These are phyloP conservation scores for Homalodisca vitripennis DNA, from an alignment of 1,140 invertebrate genomes.

Conservation along the genomic window DNA sequence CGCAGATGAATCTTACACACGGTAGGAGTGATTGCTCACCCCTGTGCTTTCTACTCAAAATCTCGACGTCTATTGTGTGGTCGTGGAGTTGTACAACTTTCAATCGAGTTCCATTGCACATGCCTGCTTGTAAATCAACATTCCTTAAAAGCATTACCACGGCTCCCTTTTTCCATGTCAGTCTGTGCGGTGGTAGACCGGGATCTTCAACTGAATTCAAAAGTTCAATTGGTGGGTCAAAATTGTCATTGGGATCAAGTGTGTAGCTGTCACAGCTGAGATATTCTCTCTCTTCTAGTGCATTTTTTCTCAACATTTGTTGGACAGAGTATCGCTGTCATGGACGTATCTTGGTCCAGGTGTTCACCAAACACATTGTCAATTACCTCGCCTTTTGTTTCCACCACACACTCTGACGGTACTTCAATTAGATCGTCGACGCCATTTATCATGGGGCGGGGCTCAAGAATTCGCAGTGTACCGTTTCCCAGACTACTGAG, in stretches of 20 bases:
- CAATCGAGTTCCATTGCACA: not conserved
- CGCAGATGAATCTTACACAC: not conserved
- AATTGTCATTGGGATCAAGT: not conserved
- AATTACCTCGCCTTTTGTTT: not conserved
- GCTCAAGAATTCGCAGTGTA: not conserved
- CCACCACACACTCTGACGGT: not conserved
- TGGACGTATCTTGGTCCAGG: not conserved
- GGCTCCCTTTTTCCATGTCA: not conserved
- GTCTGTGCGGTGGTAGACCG: not conserved
- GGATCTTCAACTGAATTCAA: not conserved
- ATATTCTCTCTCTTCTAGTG: not conserved
- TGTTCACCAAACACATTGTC: not conserved
- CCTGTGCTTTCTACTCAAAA: not conserved
- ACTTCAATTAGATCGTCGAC: not conserved
- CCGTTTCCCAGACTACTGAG: not conserved
- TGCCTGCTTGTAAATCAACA: not conserved
- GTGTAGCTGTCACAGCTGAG: not conserved
- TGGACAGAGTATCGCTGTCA: not conserved
- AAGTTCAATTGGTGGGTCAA: not conserved
- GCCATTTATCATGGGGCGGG: not conserved
- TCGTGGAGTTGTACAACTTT: not conserved
- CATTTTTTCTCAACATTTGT: not conserved
- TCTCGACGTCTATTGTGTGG: not conserved
- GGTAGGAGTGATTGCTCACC: not conserved
- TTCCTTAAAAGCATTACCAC: not conserved